Percentiles rank a stretch among this genome's conserved stretches.
phyloP scores from a whole-genome alignment of 2,888 invertebrate species.

The Parnassius glacialis region DNA sequence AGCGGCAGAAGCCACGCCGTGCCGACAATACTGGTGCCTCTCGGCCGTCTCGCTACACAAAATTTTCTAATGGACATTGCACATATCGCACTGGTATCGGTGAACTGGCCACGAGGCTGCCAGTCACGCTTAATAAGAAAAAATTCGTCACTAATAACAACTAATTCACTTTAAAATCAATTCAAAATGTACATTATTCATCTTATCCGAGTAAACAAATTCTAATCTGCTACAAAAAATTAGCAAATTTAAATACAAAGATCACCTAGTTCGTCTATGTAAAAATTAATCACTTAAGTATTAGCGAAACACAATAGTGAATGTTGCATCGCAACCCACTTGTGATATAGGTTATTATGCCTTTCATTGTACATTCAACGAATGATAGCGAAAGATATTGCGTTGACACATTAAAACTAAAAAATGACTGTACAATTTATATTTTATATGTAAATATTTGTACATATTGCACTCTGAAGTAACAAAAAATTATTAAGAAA shows the following conservation, averaged over 20 bases:
- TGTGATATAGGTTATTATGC: conserved; percentile 77
- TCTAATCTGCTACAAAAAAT: conserved; percentile 80
- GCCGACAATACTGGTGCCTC: conserved; percentile 25
- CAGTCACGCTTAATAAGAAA: conserved; percentile 72
- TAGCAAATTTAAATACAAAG: conserved; percentile 80
- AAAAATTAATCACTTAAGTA: conserved; percentile 78
- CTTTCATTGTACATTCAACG: conserved; percentile 73
- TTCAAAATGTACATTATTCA: conserved; percentile 79
- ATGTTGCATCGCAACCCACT: conserved; percentile 51
- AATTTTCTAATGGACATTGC: conserved; percentile 65
- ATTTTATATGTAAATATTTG: conserved; percentile 84
- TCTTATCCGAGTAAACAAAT: conserved; percentile 75
- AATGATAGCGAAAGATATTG: conserved; percentile 71
- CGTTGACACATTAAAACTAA: conserved; percentile 79
- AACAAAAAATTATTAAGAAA: conserved; percentile 75
- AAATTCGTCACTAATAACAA: conserved; percentile 79
- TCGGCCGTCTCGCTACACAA: conserved; percentile 31
- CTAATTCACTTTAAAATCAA: conserved; percentile 81
- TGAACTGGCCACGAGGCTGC: conserved; percentile 66
- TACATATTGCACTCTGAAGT: conserved; percentile 87
- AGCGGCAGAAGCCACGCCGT: conserved; percentile 7
- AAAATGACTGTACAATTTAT: conserved; percentile 78
- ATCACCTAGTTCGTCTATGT: conserved; percentile 76
- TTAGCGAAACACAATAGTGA: conserved; percentile 73
- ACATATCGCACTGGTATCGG: conserved; percentile 74